Conservation (phyloP, 2,797 vertebrate genomes). For the Parotocinclus haroldoi region DNA sequence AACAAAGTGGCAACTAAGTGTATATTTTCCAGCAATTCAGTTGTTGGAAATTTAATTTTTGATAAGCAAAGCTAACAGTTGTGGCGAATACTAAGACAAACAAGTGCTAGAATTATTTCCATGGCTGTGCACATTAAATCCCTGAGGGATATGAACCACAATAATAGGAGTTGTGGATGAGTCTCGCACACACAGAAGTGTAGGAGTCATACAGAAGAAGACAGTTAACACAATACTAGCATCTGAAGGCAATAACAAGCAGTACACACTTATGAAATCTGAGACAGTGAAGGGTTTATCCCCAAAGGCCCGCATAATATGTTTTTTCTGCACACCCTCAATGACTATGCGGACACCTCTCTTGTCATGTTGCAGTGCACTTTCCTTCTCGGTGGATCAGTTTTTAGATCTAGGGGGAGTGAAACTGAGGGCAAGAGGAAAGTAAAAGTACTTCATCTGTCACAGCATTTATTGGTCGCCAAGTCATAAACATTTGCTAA, state of each 20-base stretch:
- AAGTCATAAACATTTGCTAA: slow-evolving; percentile 1
- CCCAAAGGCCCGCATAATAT: slow-evolving; percentile 47
- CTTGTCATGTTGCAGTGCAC: slow-evolving; percentile 20
- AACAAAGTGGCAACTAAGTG: no score
- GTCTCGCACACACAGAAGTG: background rate
- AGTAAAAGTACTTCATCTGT: slow-evolving; percentile 4
- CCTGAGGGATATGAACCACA: no score
- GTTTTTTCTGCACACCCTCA: slow-evolving; percentile 49
- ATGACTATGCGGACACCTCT: slow-evolving; percentile 35
- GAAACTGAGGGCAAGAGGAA: slow-evolving; percentile 4
- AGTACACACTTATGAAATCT: slow-evolving; percentile 44
- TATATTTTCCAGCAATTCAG: no score
- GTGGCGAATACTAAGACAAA: no score
- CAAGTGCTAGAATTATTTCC: no score
- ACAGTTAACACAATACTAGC: slow-evolving; percentile 26
- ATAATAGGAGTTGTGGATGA: no score
- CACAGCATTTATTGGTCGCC: slow-evolving; percentile 27
- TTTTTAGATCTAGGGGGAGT: slow-evolving; percentile 21
- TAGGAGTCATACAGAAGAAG: slow-evolving; percentile 21
- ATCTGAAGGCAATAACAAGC: slow-evolving; percentile 47
- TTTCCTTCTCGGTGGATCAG: slow-evolving; percentile 41
- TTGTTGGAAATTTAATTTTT: no score
- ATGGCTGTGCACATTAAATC: no score
- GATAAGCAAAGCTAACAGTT: no score
- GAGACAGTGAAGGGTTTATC: slow-evolving; percentile 39